These are phyloP conservation scores for Penaeus indicus DNA, from an alignment of 1,140 invertebrate genomes.

Conservation along the genomic window DNA sequence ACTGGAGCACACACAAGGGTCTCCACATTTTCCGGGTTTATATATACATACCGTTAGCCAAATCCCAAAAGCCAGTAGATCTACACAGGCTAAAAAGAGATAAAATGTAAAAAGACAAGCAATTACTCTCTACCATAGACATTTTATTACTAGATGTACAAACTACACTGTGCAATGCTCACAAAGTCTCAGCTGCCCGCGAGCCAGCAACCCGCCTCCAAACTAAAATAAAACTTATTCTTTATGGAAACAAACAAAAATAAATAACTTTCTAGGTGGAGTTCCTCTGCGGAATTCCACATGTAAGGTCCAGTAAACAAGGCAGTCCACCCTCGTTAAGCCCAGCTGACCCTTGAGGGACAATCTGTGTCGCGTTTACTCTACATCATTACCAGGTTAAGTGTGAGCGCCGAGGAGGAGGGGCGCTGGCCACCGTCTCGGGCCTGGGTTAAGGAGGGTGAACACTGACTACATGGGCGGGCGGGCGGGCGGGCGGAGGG, in stretches of 20 bases:
- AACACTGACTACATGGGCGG: constrained; percentile 9
- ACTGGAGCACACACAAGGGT: constrained; percentile 33
- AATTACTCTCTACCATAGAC: constrained; percentile 61
- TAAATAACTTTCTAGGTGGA: constrained; percentile 44
- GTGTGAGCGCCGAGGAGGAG: too few relatives aligned
- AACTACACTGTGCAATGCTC: constrained; percentile 61
- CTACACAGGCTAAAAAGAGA: constrained; percentile 61
- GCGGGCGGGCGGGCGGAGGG: constrained; percentile 21
- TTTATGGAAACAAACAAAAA: constrained; percentile 44
- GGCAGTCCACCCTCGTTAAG: constrained; percentile 38
- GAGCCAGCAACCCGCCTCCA: constrained; percentile 44
- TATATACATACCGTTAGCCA: constrained; percentile 57
- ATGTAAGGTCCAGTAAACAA: constrained; percentile 26
- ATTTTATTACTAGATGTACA: constrained; percentile 62
- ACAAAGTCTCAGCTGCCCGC: constrained; percentile 50
- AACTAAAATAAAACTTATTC: constrained; percentile 50
- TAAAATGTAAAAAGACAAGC: constrained; percentile 62
- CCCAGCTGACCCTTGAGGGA: not conserved
- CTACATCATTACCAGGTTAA: too few relatives aligned
- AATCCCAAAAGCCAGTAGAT: constrained; percentile 59
- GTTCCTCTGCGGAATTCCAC: constrained; percentile 26
- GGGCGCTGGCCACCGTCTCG: too few relatives aligned
- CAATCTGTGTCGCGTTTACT: not conserved
- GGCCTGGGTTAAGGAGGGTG: too few relatives aligned
- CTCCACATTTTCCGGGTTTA: constrained; percentile 26